Evolutionary conservation across 2,113 vertebrate species (phyloP).

Genomic region (Hyla sarda): DNA sequence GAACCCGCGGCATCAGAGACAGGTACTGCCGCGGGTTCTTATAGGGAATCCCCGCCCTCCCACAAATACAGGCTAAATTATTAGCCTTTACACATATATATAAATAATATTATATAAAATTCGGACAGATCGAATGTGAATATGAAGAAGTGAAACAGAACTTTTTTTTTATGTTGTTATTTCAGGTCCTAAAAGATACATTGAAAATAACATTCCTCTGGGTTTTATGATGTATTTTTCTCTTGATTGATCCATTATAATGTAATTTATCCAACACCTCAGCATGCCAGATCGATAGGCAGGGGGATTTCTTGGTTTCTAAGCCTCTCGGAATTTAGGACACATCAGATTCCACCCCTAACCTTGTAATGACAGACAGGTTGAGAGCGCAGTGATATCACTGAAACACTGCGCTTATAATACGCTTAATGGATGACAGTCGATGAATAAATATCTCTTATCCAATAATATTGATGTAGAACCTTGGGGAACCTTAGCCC

Average conservation of each 20-base stretch:
- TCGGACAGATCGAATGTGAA: background rate
- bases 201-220: background rate
- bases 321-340: conserved; percentile 20
- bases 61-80: no score
- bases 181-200: background rate
- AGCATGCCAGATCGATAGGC: background rate
- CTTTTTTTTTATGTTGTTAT: background rate
- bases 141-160: background rate
- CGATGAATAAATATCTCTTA: background rate
- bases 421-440: background rate
- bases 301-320: conserved; percentile 16
- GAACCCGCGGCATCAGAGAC: no score
- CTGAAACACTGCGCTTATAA: conserved; percentile 11
- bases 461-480: conserved; percentile 25
- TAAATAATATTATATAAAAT: background rate
- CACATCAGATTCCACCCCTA: conserved; percentile 34
- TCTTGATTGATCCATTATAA: conserved; percentile 10
- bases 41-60: no score
- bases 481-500: background rate
- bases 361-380: conserved; percentile 49
- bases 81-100: no score
- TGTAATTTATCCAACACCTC: conserved; percentile 48
- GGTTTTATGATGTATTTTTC: conserved; percentile 47
- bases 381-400: conserved; percentile 25
- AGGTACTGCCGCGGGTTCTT: no score